Percentiles rank a stretch among this genome's conserved stretches.
Conservation (phyloP, 92 coral and sea anemone genomes). For the Chrysogorgia sp. region DNA sequence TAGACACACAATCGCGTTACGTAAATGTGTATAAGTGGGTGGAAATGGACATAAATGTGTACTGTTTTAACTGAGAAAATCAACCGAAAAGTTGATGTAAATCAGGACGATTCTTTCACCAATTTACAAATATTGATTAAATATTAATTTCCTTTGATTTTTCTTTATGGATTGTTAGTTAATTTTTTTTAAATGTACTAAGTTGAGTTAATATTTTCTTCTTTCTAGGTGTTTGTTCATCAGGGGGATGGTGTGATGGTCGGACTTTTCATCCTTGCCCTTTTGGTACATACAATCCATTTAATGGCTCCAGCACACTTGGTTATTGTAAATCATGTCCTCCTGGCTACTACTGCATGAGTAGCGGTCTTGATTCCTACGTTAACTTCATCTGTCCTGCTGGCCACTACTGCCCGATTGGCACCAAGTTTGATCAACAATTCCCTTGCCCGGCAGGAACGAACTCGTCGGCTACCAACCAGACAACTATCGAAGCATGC, state of each 20-base stretch:
- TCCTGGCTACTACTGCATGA: slow-evolving; percentile 80
- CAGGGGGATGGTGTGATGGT: slow-evolving; percentile 99
- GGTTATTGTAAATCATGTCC: slow-evolving; percentile 79
- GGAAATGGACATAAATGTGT: no score
- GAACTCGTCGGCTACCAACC: slow-evolving; percentile 71
- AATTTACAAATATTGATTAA: no score
- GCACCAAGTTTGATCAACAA: slow-evolving; percentile 81
- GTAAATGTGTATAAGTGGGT: neutral
- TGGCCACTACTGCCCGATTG: slow-evolving; percentile 93
- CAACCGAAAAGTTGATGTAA: no score
- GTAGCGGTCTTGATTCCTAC: slow-evolving; percentile 80
- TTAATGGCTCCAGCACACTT: slow-evolving; percentile 71
- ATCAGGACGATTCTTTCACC: no score
- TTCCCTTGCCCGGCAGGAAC: slow-evolving; percentile 99
- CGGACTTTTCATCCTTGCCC: slow-evolving; percentile 82
- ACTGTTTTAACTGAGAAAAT: neutral
- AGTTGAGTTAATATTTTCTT: slow-evolving; percentile 1
- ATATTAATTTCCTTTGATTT: no score
- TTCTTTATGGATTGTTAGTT: neutral
- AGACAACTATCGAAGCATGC: slow-evolving; percentile 75
- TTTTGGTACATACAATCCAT: slow-evolving; percentile 83
- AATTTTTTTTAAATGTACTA: neutral
- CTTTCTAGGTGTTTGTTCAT: slow-evolving; percentile 72
- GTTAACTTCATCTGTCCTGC: slow-evolving; percentile 67
- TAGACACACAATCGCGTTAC: no score